Evolutionary conservation across 2,797 vertebrate genomes (phyloP).

Genomic region (Peromyscus nudipes): DNA sequence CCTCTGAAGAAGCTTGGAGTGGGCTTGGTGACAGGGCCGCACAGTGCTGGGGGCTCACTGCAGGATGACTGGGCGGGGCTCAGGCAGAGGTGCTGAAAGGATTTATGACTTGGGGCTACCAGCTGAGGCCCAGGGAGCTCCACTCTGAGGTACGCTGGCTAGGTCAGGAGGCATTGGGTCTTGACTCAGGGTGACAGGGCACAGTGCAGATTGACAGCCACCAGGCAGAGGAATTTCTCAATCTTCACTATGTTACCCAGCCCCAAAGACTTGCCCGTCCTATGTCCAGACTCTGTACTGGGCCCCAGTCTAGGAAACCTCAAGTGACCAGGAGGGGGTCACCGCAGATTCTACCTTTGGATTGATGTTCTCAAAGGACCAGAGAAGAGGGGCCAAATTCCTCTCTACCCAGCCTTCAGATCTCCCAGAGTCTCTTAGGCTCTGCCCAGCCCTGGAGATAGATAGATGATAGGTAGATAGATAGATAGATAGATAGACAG

Average conservation of each 20-base stretch:
- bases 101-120: neutral
- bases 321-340: too few species aligned
- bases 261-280: fast-evolving
- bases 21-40: neutral
- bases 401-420: neutral
- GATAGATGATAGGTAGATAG: too few species aligned
- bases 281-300: neutral
- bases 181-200: neutral
- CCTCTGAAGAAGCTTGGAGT: neutral
- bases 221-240: neutral
- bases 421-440: neutral
- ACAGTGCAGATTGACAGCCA: neutral
- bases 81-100: fast-evolving
- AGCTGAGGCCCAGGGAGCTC: fast-evolving
- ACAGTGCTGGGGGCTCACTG: fast-evolving
- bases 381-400: neutral
- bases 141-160: neutral
- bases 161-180: neutral
- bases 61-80: fast-evolving
- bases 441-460: too few species aligned
- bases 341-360: neutral
- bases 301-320: neutral
- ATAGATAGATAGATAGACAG: neutral
- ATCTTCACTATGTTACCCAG: fast-evolving
- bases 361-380: neutral